Conservation (phyloP, 2,797 vertebrate genomes). For the Arvicola amphibius region DNA sequence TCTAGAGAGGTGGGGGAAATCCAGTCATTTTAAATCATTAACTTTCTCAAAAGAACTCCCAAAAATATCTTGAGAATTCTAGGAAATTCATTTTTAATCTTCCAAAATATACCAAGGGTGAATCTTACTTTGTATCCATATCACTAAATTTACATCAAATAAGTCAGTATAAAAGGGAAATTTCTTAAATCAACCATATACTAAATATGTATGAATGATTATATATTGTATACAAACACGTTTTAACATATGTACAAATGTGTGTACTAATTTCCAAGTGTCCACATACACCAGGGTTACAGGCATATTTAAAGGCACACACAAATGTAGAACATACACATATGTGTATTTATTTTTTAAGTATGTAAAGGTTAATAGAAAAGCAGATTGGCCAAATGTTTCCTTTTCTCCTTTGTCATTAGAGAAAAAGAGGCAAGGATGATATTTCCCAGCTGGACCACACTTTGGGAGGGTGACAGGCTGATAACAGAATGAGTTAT, state of each 20-base stretch:
- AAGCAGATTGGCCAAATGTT: constrained; percentile 72
- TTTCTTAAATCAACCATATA: constrained; percentile 14
- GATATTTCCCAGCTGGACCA: constrained; percentile 52
- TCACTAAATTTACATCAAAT: background rate
- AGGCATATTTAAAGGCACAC: background rate
- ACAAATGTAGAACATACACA: background rate
- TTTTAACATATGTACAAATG: background rate
- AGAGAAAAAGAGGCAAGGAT: constrained; percentile 71
- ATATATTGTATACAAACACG: background rate
- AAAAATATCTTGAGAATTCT: background rate
- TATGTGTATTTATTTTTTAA: background rate
- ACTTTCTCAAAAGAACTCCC: background rate
- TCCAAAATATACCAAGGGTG: background rate
- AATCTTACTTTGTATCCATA: constrained; percentile 43
- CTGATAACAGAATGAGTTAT: constrained; percentile 60
- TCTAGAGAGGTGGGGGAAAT: background rate
- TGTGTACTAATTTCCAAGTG: background rate
- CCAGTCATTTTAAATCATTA: background rate
- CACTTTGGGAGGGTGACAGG: constrained; percentile 63
- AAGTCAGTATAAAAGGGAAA: background rate
- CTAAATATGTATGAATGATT: background rate
- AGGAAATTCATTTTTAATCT: background rate
- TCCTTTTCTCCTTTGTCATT: constrained; percentile 79
- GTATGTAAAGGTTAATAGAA: constrained; percentile 39
- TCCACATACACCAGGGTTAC: background rate